These are phyloP conservation scores for Oconnorella tubifera DNA, from an alignment of 2,888 invertebrate species.

Conservation along the genomic window DNA sequence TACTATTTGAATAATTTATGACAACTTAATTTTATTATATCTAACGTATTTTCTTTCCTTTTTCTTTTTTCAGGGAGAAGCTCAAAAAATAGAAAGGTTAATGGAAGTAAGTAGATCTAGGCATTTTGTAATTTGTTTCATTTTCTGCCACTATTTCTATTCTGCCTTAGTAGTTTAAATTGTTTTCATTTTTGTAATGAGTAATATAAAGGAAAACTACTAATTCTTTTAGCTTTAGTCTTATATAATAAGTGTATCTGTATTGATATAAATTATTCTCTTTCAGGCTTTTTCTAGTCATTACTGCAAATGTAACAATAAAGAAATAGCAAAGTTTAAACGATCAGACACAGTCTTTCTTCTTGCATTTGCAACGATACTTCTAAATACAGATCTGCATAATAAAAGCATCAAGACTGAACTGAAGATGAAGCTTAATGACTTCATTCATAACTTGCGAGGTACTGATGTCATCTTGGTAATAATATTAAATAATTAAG, in stretches of 20 bases:
- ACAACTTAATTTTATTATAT: not conserved
- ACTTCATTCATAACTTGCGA: conserved; percentile 88
- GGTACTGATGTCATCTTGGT: no score
- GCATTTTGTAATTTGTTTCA: not conserved
- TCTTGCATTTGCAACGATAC: conserved; percentile 80
- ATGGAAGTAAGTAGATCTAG: conserved; percentile 69
- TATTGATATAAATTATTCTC: not conserved
- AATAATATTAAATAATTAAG: no score
- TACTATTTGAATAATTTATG: not conserved
- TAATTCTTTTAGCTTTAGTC: not conserved
- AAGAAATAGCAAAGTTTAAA: conserved; percentile 72
- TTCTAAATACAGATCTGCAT: conserved; percentile 98
- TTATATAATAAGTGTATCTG: not conserved
- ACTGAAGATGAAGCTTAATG: conserved; percentile 89
- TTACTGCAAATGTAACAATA: conserved; percentile 83
- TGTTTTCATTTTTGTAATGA: not conserved
- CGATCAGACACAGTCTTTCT: conserved; percentile 69
- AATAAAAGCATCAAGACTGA: conserved; percentile 88
- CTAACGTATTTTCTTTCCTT: no score
- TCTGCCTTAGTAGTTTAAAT: not conserved
- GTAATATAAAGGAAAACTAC: not conserved
- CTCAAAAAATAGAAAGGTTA: conserved; percentile 91
- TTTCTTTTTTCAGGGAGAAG: conserved; percentile 68
- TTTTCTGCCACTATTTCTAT: not conserved
- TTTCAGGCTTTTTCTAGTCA: conserved; percentile 73